A percentile compares a stretch with the other conserved stretches of the same genome.
phyloP scores from a whole-genome alignment of 2,797 vertebrate genomes.

The Vultur gryphus region DNA sequence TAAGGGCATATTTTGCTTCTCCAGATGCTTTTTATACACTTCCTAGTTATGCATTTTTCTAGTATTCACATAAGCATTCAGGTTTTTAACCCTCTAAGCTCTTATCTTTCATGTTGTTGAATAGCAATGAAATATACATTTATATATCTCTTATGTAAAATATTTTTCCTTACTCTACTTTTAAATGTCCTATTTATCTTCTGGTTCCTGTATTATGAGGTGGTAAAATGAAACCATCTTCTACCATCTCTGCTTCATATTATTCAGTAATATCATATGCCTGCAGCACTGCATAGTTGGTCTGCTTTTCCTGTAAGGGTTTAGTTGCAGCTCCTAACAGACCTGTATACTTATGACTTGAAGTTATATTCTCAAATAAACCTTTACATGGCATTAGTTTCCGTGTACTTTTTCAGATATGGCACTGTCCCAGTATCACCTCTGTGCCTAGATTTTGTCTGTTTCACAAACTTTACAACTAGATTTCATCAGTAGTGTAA shows the following conservation, averaged over 20 bases:
- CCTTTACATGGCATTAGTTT: background rate
- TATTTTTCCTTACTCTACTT: background rate
- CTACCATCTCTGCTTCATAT: background rate
- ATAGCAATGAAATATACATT: background rate
- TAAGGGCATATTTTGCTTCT: background rate
- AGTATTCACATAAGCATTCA: background rate
- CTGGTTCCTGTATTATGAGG: background rate
- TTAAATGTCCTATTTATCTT: background rate
- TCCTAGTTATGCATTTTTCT: background rate
- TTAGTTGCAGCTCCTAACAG: background rate
- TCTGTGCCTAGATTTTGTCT: background rate
- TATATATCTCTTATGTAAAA: background rate
- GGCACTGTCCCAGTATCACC: background rate
- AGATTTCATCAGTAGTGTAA: background rate
- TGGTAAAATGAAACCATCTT: background rate
- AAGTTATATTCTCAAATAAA: background rate
- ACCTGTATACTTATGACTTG: background rate
- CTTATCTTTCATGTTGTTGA: background rate
- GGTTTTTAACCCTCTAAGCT: background rate
- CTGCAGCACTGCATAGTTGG: background rate
- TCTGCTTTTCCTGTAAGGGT: background rate
- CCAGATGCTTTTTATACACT: background rate
- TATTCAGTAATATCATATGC: background rate
- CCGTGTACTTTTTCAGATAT: background rate
- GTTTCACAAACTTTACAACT: background rate